Percentiles rank a stretch among this genome's conserved stretches.
These are phyloP conservation scores for Hiodon tergisus DNA, from an alignment of 2,113 vertebrate species.

Conservation along the genomic window DNA sequence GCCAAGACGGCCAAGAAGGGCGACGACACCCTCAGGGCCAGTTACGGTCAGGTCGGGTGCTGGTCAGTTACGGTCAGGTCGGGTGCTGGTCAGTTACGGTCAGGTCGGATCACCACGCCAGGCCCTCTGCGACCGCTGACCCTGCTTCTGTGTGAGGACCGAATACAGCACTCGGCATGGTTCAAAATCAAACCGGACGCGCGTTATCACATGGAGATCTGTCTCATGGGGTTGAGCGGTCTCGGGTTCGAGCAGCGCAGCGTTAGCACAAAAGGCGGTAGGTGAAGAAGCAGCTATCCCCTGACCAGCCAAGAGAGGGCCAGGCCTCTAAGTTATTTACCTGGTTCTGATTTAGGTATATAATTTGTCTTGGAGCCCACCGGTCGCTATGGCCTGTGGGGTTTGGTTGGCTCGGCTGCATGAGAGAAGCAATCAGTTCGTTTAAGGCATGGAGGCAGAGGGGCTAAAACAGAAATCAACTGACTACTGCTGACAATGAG, in stretches of 20 bases:
- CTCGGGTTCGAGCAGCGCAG: constrained; percentile 14
- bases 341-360: constrained; percentile 67
- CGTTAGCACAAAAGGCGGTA: constrained; percentile 13
- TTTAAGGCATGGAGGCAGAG: constrained; percentile 41
- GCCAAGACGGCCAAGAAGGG: no score
- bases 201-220: no score
- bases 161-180: no score
- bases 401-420: constrained; percentile 66
- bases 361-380: constrained; percentile 67
- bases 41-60: no score
- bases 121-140: no score
- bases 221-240: background rate
- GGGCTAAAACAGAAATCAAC: constrained; percentile 43
- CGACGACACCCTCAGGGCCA: no score
- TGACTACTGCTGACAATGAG: constrained; percentile 16
- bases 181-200: no score
- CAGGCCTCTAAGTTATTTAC: constrained; percentile 52
- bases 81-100: no score
- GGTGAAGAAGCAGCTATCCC: constrained; percentile 15
- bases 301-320: constrained; percentile 20
- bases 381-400: constrained; percentile 54
- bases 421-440: constrained; percentile 52
- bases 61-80: no score
- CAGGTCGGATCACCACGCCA: no score
- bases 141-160: no score